A percentile compares a stretch with the other conserved stretches of the same genome.
phyloP scores from a whole-genome alignment of 1,140 invertebrate species.

The Trinorchestia longiramus region DNA sequence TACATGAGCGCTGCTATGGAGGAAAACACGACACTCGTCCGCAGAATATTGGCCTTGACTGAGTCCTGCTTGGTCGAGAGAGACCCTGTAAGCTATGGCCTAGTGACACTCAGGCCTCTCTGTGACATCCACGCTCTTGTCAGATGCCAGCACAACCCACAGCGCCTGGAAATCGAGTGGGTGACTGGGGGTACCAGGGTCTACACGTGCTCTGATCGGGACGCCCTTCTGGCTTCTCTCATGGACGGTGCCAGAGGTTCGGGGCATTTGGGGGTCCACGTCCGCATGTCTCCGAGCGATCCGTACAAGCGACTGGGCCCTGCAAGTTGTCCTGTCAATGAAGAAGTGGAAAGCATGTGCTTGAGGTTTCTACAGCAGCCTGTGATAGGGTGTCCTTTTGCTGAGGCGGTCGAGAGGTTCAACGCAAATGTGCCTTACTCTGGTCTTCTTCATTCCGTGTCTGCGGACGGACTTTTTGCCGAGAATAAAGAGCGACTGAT shows the following conservation, averaged over 20 bases:
- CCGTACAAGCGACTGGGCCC: slow-evolving; percentile 90
- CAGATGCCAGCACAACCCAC: slow-evolving; percentile 89
- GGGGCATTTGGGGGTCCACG: slow-evolving; percentile 97
- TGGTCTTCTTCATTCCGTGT: slow-evolving; percentile 94
- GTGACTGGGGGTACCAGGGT: slow-evolving; percentile 88
- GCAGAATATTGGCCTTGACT: slow-evolving; percentile 92
- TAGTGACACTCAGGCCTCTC: slow-evolving; percentile 89
- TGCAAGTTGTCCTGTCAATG: slow-evolving; percentile 87
- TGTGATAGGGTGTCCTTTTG: slow-evolving; percentile 77
- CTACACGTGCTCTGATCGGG: slow-evolving; percentile 81
- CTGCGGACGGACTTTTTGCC: slow-evolving; percentile 95
- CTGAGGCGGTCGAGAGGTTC: slow-evolving; percentile 84
- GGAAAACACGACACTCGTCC: slow-evolving; percentile 65
- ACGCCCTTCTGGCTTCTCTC: slow-evolving; percentile 93
- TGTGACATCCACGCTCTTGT: slow-evolving; percentile 92
- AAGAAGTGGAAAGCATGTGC: slow-evolving; percentile 92
- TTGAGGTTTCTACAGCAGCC: slow-evolving; percentile 85
- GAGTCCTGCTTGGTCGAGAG: slow-evolving; percentile 96
- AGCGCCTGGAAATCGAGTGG: slow-evolving; percentile 95
- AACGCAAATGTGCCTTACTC: slow-evolving; percentile 98
- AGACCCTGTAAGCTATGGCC: slow-evolving; percentile 95
- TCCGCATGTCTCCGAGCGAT: slow-evolving; percentile 86
- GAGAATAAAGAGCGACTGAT: slow-evolving; percentile 99
- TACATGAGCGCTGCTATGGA: slow-evolving; percentile 64
- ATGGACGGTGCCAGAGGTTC: slow-evolving; percentile 95